These are phyloP conservation scores for western clawed frog (Xenopus tropicalis) DNA, from an alignment of 2,113 vertebrate species.

Conservation along the genomic window UCB_Xtro_10.0 CM004451.2:58436501-58437000, in stretches of 20 bases:
- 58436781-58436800: conserved; percentile 4
- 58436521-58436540: conserved; percentile 4
- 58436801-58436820: conserved; percentile 10
- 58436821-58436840: neutral
- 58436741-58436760: conserved; percentile 7
- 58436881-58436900: conserved; percentile 13
- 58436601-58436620: neutral
- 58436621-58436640: conserved; percentile 5
- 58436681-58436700: neutral
- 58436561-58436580: neutral
- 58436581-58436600: neutral
- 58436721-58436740: neutral
- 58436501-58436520: neutral
- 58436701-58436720: conserved; percentile 1
- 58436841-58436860: conserved; percentile 12
- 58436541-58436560: conserved; percentile 7
- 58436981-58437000: neutral
- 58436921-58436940: conserved; percentile 4
- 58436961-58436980: conserved; percentile 14
- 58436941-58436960: neutral
- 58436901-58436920: neutral
- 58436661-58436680: neutral
- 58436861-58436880: conserved; percentile 16
- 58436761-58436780: conserved; percentile 14
- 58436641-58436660: conserved; percentile 7